Conservation (phyloP, 2,113 vertebrate genomes). For the Scomber scombrus region DNA sequence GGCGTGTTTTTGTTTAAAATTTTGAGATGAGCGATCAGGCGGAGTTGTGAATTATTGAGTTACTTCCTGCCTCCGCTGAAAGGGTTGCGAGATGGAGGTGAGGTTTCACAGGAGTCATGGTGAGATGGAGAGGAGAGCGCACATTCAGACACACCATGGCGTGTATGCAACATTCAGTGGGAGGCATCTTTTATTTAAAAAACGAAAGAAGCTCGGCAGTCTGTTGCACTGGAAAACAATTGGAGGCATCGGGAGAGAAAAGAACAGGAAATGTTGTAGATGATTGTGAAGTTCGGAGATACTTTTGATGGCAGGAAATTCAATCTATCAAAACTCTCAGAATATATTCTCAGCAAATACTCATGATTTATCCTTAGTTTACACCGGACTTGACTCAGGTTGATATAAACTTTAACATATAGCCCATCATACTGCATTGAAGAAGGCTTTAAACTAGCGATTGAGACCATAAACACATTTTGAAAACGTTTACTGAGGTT, state of each 20-base stretch:
- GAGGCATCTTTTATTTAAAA: conserved; percentile 44
- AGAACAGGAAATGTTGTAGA: not conserved
- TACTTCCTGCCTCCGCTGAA: conserved; percentile 21
- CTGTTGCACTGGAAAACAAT: not conserved
- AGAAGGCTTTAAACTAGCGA: too few species aligned
- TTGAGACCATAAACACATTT: too few species aligned
- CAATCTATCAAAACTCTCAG: not conserved
- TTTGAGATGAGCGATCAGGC: conserved; percentile 5
- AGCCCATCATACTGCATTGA: too few species aligned
- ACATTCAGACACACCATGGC: conserved; percentile 12
- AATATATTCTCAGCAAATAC: not conserved
- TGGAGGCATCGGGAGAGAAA: conserved; percentile 3
- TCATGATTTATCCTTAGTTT: not conserved
- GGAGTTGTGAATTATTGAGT: conserved; percentile 54
- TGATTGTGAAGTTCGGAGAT: not conserved
- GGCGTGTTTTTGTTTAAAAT: conserved; percentile 14
- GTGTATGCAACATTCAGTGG: conserved; percentile 37
- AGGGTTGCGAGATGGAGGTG: conserved; percentile 4
- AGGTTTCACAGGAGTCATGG: conserved; percentile 10
- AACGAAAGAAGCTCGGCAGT: not conserved
- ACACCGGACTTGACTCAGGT: not conserved
- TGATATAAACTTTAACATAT: not conserved
- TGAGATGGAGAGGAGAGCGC: conserved; percentile 25
- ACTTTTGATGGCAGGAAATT: not conserved
- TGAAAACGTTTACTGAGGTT: too few species aligned